Percentiles rank a stretch among this genome's conserved stretches.
phyloP scores from a whole-genome alignment of 2,113 vertebrate species.

The Otocyon megalotis region DNA sequence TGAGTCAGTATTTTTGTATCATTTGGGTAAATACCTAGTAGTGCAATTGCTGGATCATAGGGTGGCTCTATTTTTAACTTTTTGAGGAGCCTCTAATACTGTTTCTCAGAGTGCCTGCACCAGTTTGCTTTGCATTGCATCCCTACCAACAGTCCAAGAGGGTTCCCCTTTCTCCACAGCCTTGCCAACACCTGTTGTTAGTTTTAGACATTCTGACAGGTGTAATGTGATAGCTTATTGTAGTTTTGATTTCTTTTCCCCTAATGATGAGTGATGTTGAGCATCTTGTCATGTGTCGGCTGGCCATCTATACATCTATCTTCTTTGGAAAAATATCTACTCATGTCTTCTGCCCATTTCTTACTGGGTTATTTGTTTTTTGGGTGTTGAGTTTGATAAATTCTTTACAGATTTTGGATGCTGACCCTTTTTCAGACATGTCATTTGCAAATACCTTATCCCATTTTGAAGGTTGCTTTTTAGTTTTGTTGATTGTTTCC shows the following conservation, averaged over 20 bases:
- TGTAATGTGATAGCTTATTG: neutral
- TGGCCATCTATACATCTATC: neutral
- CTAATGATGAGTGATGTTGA: neutral
- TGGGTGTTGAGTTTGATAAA: neutral
- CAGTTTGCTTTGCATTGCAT: neutral
- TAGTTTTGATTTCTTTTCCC: neutral
- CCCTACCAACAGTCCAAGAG: neutral
- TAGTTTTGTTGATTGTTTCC: neutral
- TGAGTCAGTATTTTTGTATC: neutral
- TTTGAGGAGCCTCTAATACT: neutral
- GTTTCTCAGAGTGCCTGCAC: neutral
- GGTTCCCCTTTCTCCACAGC: neutral
- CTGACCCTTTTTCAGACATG: neutral
- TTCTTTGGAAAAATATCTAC: neutral
- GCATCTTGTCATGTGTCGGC: neutral
- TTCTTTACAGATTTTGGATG: neutral
- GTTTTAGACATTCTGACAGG: neutral
- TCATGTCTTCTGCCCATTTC: neutral
- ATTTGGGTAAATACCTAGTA: neutral
- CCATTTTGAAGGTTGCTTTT: neutral
- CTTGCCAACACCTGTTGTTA: neutral
- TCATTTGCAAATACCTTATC: neutral
- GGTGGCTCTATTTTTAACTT: neutral
- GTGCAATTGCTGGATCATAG: neutral
- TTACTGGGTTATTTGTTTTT: neutral